Evolutionary conservation across 2,888 invertebrate genomes (phyloP), one percentile per base, ranked within the genome.

Genomic region (Dolichopus griseipennis): DNA sequence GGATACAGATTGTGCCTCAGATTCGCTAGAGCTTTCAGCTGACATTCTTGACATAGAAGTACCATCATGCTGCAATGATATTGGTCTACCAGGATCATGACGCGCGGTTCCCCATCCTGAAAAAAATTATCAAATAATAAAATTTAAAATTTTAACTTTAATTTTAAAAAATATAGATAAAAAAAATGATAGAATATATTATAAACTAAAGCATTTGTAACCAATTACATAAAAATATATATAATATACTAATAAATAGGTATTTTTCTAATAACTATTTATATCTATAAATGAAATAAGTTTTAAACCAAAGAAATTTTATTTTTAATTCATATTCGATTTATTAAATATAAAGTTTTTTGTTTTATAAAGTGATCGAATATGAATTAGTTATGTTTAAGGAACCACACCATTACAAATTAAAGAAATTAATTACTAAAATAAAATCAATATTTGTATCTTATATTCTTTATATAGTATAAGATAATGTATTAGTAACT

Each of bases 1-100:
- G 66, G 81, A 81, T 70, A 81, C 79, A 22, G 81, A 81, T 73
- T 81, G 81, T 61, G 82, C 81, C 73, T 82, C 82, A 71, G 81
- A 81, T 73, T 82, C 82, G 73, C 82, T 82, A 65, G 81, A 81
- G 71, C 82, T 82, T 71, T 82, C 82, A 34, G 82, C 80, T 9
- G 76, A 75, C 71, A 76, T 77, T 21, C 81, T 78, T 52, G 78
- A 75, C 62, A 78, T 75, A 68, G 77, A 77, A 15, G 81, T 75
- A 20, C 79, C 77, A 66, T 78, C 77, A 66, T 79, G 78, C 68
- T 77, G 78, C 68, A 77, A 73, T 10, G 81, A 82, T n/a, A 79
- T 77, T 22, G 82, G 82, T 62, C 81, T 78, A 69, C 72, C 76
- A 68, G 76, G 70, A 69, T 82, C 82, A 70, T 78, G 80, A 70